phyloP scores from a whole-genome alignment of 2,113 vertebrate species.

The Oceanites oceanicus region DNA sequence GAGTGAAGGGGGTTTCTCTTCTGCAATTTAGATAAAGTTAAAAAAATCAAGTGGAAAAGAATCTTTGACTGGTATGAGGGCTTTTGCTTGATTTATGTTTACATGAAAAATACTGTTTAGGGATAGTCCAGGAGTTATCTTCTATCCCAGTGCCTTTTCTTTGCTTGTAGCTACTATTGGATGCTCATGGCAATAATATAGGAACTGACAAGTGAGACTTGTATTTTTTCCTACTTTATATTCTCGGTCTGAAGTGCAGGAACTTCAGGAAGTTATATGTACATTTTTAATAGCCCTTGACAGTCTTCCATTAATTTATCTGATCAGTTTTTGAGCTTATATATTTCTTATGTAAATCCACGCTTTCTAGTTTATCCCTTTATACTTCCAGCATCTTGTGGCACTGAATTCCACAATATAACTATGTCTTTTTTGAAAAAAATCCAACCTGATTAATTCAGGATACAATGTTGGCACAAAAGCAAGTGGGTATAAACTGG shows the following conservation, averaged over 20 bases:
- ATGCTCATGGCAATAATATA: not conserved
- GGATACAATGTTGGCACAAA: not conserved
- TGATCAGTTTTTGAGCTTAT: not conserved
- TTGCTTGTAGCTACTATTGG: not conserved
- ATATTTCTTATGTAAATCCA: not conserved
- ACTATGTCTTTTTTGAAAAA: not conserved
- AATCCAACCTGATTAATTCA: not conserved
- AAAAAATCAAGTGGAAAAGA: not conserved
- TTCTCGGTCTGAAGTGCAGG: not conserved
- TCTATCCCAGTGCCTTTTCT: not conserved
- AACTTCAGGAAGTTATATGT: not conserved
- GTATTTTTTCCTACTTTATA: not conserved
- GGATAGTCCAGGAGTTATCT: not conserved
- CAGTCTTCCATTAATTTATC: not conserved
- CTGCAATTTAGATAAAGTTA: not conserved
- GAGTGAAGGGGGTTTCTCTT: not conserved
- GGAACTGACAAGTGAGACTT: not conserved
- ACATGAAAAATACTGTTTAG: not conserved
- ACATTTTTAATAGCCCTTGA: not conserved
- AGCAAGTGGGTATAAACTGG: not conserved
- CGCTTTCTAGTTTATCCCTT: not conserved
- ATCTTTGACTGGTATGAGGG: not conserved
- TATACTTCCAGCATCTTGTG: not conserved
- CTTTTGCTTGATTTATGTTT: not conserved
- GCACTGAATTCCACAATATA: not conserved